phyloP scores from a whole-genome alignment of 2,888 invertebrate genomes.

The Autographa gamma region DNA sequence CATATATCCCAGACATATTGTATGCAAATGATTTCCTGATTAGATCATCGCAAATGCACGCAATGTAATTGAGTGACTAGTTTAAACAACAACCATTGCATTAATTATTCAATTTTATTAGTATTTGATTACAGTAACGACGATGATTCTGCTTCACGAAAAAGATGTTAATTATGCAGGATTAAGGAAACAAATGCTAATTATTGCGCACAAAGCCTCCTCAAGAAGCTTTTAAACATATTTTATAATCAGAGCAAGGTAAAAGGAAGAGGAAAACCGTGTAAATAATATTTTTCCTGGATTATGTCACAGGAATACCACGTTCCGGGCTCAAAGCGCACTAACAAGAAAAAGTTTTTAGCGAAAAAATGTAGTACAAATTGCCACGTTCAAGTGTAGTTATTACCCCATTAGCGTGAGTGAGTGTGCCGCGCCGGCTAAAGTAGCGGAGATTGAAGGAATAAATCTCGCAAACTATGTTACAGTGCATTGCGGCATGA shows the following conservation, averaged over 20 bases:
- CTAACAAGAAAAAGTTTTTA: constrained; percentile 72
- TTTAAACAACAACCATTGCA: neutral
- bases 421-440: constrained; percentile 66
- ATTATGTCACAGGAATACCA: constrained; percentile 67
- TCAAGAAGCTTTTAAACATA: constrained; percentile 32
- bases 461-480: constrained; percentile 73
- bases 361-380: constrained; percentile 76
- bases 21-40: constrained; percentile 39
- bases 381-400: constrained; percentile 79
- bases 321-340: constrained; percentile 65
- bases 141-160: constrained; percentile 9
- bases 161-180: constrained; percentile 36
- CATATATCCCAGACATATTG: constrained; percentile 9
- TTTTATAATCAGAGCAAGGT: constrained; percentile 48
- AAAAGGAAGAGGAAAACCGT: constrained; percentile 53
- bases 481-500: constrained; percentile 59
- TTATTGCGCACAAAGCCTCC: constrained; percentile 26
- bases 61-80: neutral
- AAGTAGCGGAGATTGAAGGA: constrained; percentile 74
- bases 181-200: constrained; percentile 39
- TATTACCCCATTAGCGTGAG: constrained; percentile 81
- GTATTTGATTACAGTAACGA: constrained; percentile 26
- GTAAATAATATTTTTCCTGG: constrained; percentile 58
- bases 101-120: neutral
- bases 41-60: neutral